Base-by-base conservation (phyloP, 2,888 invertebrate species). In the Ryuthela nishihirai region DNA sequence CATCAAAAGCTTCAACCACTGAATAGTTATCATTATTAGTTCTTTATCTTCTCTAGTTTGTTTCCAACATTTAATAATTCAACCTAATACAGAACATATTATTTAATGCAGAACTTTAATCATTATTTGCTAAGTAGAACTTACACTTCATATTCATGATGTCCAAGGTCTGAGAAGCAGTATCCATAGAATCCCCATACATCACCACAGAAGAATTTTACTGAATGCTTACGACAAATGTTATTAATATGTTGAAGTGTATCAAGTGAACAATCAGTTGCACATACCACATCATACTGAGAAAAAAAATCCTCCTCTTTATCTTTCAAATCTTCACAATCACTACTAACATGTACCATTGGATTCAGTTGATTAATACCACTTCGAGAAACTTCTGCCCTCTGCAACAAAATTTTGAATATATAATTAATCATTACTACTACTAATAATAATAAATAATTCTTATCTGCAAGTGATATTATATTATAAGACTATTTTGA, bases 101-200 rank as follows among this genome's bases (percentile, higher is more conserved):
- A n/a, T n/a, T n/a, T n/a, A n/a, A n/a, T n/a, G n/a, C n/a, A n/a
- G n/a, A n/a, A n/a, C n/a, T n/a, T n/a, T n/a, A n/a, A n/a, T n/a
- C n/a, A n/a, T n/a, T n/a, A n/a, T n/a, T n/a, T n/a, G n/a, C n/a
- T n/a, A n/a, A n/a, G n/a, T n/a, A n/a, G n/a, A n/a, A 79, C 84
- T 78, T 77, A 88, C 88, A 85, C 85, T 43, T 81, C 82, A 75
- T 82, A 91, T 67, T 23, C 41, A 23, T 85, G 83, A 71, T 93
- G 92, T 48, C 84, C 84, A 41, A 97, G 81, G 77, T 98, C 95
- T 12, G 88, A 83, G 73, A 95, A 91, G 72, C 87, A 85, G 74
- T 85, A 97, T 0, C 95, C 97, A 75, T 88, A 88, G 78, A 85
- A 86, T 38, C 98, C 98, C 84, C 88, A 92, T 20, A 47, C 40